Evolutionary conservation across 2,797 vertebrate species (phyloP).

Genomic region (Acrossocheilus wenchowensis): DNA sequence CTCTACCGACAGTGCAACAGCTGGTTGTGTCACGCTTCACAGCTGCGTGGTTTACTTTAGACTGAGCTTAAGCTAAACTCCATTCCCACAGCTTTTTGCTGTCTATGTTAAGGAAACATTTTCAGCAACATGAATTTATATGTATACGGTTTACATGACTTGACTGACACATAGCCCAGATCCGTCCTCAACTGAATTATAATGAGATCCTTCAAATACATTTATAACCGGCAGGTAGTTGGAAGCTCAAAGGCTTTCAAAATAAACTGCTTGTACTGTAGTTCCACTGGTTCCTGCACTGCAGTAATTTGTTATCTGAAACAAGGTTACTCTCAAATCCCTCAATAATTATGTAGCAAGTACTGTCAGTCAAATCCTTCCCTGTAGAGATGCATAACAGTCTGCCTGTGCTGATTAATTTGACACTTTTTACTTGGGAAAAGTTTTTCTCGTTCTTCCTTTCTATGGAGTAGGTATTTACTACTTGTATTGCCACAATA

Average conservation of each 20-base stretch:
- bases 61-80: constrained; percentile 14
- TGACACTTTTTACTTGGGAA: constrained; percentile 48
- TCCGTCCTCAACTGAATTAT: constrained; percentile 9
- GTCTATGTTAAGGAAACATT: background rate
- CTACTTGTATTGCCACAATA: background rate
- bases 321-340: constrained; percentile 34
- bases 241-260: constrained; percentile 33
- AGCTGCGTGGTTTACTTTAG: constrained; percentile 24
- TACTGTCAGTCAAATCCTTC: constrained; percentile 50
- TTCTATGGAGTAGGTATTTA: background rate
- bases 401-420: constrained; percentile 63
- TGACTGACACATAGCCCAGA: constrained; percentile 27
- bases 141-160: background rate
- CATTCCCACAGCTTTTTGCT: constrained; percentile 8
- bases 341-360: constrained; percentile 30
- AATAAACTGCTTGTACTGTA: constrained; percentile 21
- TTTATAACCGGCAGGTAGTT: constrained; percentile 27
- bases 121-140: constrained; percentile 8
- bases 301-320: constrained; percentile 35
- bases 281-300: constrained; percentile 16
- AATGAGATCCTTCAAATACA: constrained; percentile 23
- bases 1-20: background rate
- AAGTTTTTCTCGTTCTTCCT: background rate
- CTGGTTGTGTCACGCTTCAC: constrained; percentile 10
- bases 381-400: constrained; percentile 45